A percentile compares a stretch with the other conserved stretches of the same genome.
phyloP scores from a whole-genome alignment of 2,797 vertebrate genomes.

The Siniperca scherzeri region DNA sequence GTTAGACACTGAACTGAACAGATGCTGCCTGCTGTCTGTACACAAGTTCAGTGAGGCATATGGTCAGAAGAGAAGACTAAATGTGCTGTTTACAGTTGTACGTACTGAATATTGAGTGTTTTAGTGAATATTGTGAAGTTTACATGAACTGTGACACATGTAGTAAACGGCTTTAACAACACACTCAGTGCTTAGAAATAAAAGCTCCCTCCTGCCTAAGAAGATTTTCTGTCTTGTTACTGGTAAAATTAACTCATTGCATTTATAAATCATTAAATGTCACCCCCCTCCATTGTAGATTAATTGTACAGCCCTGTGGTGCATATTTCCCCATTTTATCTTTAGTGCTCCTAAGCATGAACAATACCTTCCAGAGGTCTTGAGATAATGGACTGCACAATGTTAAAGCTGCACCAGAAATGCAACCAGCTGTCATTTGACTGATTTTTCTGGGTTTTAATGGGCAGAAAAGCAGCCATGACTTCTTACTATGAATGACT shows the following conservation, averaged over 20 bases:
- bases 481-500: not conserved
- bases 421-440: not conserved
- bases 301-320: not conserved
- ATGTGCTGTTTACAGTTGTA: not conserved
- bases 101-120: not conserved
- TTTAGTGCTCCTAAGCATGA: not conserved
- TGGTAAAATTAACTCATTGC: not conserved
- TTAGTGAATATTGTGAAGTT: not conserved
- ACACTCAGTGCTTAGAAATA: not conserved
- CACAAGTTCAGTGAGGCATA: not conserved
- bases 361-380: not conserved
- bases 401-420: not conserved
- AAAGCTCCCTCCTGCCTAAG: not conserved
- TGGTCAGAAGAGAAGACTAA: not conserved
- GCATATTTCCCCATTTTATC: not conserved
- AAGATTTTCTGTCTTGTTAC: not conserved
- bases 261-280: not conserved
- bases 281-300: not conserved
- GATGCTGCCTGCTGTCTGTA: constrained; percentile 13
- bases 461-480: not conserved
- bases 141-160: not conserved
- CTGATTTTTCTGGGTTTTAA: constrained; percentile 3
- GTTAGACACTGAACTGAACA: constrained; percentile 11
- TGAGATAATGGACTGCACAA: too few species aligned
- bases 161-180: not conserved